These are phyloP conservation scores for Gymnoscopelus microlampas DNA, from an alignment of 2,797 vertebrate species.

Conservation along the genomic window DNA sequence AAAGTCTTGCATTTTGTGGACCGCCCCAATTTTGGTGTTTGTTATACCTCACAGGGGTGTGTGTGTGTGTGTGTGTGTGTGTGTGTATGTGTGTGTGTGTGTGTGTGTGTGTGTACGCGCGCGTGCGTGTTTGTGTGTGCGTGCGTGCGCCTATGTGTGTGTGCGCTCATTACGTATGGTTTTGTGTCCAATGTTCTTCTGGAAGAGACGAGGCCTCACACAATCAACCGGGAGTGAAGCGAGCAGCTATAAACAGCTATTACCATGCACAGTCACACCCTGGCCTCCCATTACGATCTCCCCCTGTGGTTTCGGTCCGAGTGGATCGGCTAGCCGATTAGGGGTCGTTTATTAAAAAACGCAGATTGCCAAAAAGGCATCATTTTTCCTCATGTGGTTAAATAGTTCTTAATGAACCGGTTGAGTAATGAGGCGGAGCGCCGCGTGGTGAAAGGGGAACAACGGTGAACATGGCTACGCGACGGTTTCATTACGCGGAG, in stretches of 20 bases:
- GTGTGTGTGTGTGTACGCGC: conserved; percentile 1
- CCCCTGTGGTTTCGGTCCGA: conserved; percentile 47
- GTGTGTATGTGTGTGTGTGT: neutral
- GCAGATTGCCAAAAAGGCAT: conserved; percentile 37
- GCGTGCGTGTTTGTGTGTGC: too few species aligned
- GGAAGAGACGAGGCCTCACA: conserved; percentile 36
- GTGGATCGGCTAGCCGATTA: conserved; percentile 56
- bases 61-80: neutral
- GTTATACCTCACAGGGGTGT: too few species aligned
- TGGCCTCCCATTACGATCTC: conserved; percentile 51
- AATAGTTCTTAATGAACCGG: neutral
- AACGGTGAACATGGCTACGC: conserved; percentile 44
- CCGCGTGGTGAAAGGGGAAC: conserved; percentile 41
- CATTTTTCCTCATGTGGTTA: too few species aligned
- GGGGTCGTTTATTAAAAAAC: conserved; percentile 53
- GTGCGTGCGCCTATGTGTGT: conserved; percentile 17
- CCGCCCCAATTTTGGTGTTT: too few species aligned
- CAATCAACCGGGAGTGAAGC: conserved; percentile 46
- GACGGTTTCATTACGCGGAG: conserved; percentile 24
- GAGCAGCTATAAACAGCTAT: conserved; percentile 63
- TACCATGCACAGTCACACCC: conserved; percentile 70
- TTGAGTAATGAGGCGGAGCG: conserved; percentile 55
- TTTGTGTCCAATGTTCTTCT: conserved; percentile 36
- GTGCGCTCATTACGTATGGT: conserved; percentile 42
- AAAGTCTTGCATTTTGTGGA: too few species aligned